phyloP scores from a whole-genome alignment of 2,113 vertebrate genomes.

The Hippotragus niger region DNA sequence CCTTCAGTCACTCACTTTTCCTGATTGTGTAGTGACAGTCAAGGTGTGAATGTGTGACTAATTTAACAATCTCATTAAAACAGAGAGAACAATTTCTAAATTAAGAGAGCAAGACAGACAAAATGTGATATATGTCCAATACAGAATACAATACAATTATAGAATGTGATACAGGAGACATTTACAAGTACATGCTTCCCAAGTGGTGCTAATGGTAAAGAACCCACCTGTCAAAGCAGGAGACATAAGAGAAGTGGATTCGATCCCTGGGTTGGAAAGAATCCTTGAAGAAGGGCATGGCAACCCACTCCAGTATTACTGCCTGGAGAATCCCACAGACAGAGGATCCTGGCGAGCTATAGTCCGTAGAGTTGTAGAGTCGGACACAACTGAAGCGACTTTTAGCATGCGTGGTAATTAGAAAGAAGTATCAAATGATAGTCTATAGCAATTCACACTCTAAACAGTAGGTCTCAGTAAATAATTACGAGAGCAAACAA shows the following conservation, averaged over 20 bases:
- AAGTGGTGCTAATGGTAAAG: neutral
- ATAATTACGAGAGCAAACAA: neutral
- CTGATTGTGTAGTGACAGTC: neutral
- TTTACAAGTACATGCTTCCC: neutral
- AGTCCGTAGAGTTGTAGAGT: neutral
- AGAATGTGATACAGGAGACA: neutral
- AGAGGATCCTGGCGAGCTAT: neutral
- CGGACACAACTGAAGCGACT: neutral
- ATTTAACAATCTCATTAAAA: neutral
- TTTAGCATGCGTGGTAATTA: neutral
- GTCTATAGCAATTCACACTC: neutral
- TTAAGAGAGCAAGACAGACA: neutral
- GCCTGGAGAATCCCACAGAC: neutral
- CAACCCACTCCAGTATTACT: neutral
- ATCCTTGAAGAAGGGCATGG: neutral
- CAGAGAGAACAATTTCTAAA: neutral
- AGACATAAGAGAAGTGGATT: neutral
- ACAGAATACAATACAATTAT: neutral
- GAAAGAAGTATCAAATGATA: neutral
- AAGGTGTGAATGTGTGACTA: neutral
- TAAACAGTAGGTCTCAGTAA: slow-evolving; percentile 8
- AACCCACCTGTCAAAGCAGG: neutral
- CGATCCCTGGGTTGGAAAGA: neutral
- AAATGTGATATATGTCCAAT: neutral
- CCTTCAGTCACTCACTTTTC: neutral